These are phyloP conservation scores for Mesorhabditis belari DNA, from an alignment of 2,888 invertebrate species.

Conservation along the genomic window DNA sequence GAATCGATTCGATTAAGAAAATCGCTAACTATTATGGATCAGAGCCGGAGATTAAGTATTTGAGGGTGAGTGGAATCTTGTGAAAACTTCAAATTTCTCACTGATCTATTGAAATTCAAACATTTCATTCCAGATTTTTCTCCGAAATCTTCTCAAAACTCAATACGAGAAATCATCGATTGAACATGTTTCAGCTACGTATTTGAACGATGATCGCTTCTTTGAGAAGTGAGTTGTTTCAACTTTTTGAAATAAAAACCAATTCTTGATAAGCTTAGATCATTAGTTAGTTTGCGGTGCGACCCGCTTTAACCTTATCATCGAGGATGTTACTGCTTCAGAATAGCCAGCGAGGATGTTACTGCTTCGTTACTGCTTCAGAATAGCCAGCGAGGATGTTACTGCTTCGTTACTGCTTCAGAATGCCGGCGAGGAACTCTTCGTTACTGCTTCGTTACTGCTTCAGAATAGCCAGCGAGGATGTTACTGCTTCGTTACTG, in stretches of 20 bases:
- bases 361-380: no score
- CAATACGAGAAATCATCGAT: conserved; percentile 13
- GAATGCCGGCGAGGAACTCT: no score
- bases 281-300: conserved; percentile 9
- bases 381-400: no score
- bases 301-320: conserved; percentile 6
- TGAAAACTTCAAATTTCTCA: no score
- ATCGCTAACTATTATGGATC: conserved; percentile 11
- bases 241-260: neutral
- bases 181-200: conserved; percentile 17
- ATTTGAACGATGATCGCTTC: conserved; percentile 29
- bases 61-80: no score
- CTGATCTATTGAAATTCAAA: no score
- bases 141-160: neutral
- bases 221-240: conserved; percentile 30
- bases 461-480: no score
- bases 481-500: no score
- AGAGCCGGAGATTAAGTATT: conserved; percentile 13
- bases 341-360: no score
- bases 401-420: no score
- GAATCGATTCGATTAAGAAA: conserved; percentile 5
- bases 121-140: neutral
- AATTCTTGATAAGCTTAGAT: neutral
- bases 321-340: no score
- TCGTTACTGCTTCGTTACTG: no score